Evolutionary conservation across 2,113 vertebrate genomes (phyloP), one percentile per base, ranked within the genome.

Genomic region (Abramis brama): DNA sequence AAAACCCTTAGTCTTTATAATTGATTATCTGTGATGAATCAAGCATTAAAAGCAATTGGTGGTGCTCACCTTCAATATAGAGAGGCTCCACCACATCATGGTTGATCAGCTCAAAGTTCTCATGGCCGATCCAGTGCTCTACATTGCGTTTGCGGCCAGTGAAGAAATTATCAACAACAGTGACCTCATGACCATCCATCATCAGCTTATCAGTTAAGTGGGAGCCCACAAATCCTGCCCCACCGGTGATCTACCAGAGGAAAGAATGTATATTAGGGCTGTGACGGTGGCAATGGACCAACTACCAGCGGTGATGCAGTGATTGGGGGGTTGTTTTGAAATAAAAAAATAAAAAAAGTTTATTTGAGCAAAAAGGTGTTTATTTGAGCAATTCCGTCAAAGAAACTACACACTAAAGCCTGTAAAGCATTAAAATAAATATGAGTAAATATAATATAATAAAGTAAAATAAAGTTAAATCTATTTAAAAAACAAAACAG

Each of bases 111-210:
- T 99, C 98, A 4, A 99, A 99, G 95, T 99, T 99, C 92, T 99
- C 98, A 15, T 99, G 98, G 90, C 98, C 98, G 6, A 99, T 97
- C 98, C 98, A 99, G 93, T 99, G 98, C 89, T 99, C 98, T 89
- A 99, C 98, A 8, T 99, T 99, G 90, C 98, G 96, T 92, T 99
- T 99, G 87, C 98, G 96, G 87, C 98, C 98, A 0, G 97, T 99
- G 95, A 99, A 99, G 94, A 99, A 99, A 95, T 99, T 99, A 96
- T 99, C 98, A 89, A 99, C 98, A 92, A 99, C 98, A 0, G 98
- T 99, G 88, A 99, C 96, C 92, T 99, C 98, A 50, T 99, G 98
- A 90, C 98, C 98, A 17, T 99, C 98, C 98, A 99, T 99, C 98
- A 99, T 99, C 93, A 99, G 96, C 89, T 99, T 99, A 93, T 99